phyloP scores from a whole-genome alignment of 2,797 vertebrate genomes.

The Anisognathus igniventris region DNA sequence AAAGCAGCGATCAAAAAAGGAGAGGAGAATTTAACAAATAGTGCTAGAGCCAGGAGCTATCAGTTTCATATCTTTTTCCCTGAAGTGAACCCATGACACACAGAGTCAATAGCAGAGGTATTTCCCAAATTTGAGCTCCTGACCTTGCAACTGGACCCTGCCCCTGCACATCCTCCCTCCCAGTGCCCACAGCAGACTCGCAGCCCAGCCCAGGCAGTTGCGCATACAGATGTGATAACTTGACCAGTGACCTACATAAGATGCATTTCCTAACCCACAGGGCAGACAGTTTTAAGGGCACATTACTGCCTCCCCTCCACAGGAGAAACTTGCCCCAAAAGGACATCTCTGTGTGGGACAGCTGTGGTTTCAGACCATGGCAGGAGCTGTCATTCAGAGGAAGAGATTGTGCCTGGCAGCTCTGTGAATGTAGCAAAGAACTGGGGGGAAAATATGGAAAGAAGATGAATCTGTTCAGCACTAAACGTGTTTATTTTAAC shows the following conservation, averaged over 20 bases:
- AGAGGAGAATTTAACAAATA: not conserved
- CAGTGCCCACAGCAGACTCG: not conserved
- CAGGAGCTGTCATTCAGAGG: not conserved
- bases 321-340: not conserved
- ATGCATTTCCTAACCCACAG: not conserved
- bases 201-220: not conserved
- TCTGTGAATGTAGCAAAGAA: not conserved
- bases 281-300: not conserved
- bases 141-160: slow-evolving; percentile 23
- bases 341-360: not conserved
- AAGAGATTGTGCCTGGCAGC: not conserved
- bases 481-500: slow-evolving; percentile 58
- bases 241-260: not conserved
- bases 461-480: slow-evolving; percentile 40
- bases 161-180: not conserved
- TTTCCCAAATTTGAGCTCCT: not conserved
- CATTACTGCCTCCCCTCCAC: not conserved
- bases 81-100: not conserved
- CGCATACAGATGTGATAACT: not conserved
- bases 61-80: not conserved
- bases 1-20: not conserved
- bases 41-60: not conserved
- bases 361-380: not conserved
- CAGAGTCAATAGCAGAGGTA: not conserved
- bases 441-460: slow-evolving; percentile 22